Percentiles rank a stretch among this genome's conserved stretches.
Conservation (phyloP, 2,113 vertebrate genomes). For the Andinoacara biseriatus region DNA sequence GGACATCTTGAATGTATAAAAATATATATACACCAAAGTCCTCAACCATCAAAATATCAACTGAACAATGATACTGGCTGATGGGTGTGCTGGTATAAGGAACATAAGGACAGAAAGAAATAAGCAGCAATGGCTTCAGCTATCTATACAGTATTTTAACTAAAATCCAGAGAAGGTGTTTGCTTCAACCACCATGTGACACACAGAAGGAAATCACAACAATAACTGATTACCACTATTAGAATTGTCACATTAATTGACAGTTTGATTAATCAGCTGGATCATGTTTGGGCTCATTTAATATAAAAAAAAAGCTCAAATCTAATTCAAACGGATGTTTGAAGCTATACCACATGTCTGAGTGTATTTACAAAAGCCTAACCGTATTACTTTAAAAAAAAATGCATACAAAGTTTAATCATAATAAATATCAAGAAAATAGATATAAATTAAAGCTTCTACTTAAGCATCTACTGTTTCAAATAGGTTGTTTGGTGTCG, state of each 20-base stretch:
- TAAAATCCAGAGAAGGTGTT: neutral
- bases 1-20: conserved; percentile 35
- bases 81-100: neutral
- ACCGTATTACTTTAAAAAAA: neutral
- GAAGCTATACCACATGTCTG: neutral
- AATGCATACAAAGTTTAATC: neutral
- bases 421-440: conserved; percentile 22
- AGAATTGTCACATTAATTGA: neutral
- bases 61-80: neutral
- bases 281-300: neutral
- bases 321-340: neutral
- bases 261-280: neutral
- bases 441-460: neutral
- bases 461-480: conserved; percentile 12
- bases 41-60: neutral
- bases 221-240: neutral
- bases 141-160: neutral
- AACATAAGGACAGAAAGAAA: neutral
- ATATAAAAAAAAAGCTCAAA: neutral
- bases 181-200: neutral
- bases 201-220: neutral
- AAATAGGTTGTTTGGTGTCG: conserved; percentile 20
- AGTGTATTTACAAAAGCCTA: neutral
- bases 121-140: neutral
- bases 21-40: neutral